Evolutionary conservation across 2,888 invertebrate genomes (phyloP).

Genomic region (Hololepta plana): DNA sequence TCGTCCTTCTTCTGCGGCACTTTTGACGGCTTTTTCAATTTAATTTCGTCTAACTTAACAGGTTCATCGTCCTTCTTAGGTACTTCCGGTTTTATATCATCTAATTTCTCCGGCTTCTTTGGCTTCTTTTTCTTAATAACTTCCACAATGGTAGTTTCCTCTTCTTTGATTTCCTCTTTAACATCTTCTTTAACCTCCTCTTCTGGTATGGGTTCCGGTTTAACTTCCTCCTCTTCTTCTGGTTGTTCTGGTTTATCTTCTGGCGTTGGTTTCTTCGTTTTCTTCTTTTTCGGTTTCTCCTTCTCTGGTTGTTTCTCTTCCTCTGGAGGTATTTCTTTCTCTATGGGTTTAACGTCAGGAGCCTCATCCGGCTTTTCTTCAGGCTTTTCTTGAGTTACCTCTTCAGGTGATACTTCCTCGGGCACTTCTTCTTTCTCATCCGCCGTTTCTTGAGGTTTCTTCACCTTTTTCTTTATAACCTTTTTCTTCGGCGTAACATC

Average conservation of each 20-base stretch:
- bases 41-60: constrained; percentile 43
- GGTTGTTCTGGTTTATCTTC: constrained; percentile 10
- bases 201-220: constrained; percentile 17
- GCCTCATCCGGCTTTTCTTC: constrained; percentile 13
- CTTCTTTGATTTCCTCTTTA: constrained; percentile 13
- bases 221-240: constrained; percentile 14
- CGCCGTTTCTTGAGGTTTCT: too few relatives aligned
- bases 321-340: constrained; percentile 13
- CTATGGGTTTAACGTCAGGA: constrained; percentile 30
- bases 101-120: constrained; percentile 21
- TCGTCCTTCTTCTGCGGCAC: constrained; percentile 17
- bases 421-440: constrained; percentile 27
- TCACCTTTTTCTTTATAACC: too few relatives aligned
- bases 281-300: constrained; percentile 26
- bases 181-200: constrained; percentile 17
- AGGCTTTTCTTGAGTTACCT: too few relatives aligned
- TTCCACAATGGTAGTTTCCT: too few relatives aligned
- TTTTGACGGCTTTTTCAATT: constrained; percentile 35
- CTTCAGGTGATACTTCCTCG: constrained; percentile 30
- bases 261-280: constrained; percentile 11
- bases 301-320: constrained; percentile 16
- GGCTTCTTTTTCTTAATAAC: constrained; percentile 15
- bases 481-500: constrained; percentile 11
- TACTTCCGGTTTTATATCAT: constrained; percentile 20
- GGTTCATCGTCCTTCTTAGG: constrained; percentile 24